Base-by-base conservation (phyloP, 2,888 invertebrate species). In the Troilus luridus region DNA sequence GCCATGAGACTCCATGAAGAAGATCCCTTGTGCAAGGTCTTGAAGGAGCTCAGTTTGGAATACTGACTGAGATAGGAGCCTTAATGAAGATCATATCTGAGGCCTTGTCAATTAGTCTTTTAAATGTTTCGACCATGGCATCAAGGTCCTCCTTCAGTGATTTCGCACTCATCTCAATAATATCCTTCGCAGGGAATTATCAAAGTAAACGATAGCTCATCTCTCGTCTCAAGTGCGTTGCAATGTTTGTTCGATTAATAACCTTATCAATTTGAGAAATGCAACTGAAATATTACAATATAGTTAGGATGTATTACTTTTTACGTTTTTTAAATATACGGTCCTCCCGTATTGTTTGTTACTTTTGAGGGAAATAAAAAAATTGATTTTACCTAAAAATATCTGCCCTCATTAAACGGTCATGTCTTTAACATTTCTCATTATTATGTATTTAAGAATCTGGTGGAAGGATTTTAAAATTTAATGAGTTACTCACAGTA, bases 71-170 rank as follows among this genome's bases (percentile, higher is more conserved):
- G 77, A 77, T 77, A 77, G 14, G 21, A 85, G 85, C 12, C 21
- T 58, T 56, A 56, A 85, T 85, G 85, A 85, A 85, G 85, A 85
- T 85, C 11, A 5, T 85, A 85, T 85, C 85, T 54, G 3, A 21
- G 58, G n/a, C 85, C 85, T 85, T 85, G 85, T 85, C 85, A 85
- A 85, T 85, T 85, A 85, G 85, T 12, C 56, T n/a, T 85, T 85
- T 85, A 85, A 85, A 85, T 58, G 85, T 85, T 85, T 85, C n/a
- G 85, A 85, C 85, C 85, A 85, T 85, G 85, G 85, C 56, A 56
- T 21, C 85, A 85, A 85, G 85, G 85, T 56, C 12, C 56, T 11
- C 10, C 85, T n/a, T 56, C 85, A 56, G 54, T 85, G 3, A 85
- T 56, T 85, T 85, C 56, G 56, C 85, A 85, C 85, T 85, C n/a